Percentiles rank a stretch among this genome's conserved stretches.
Evolutionary conservation across 2,113 vertebrate genomes (phyloP).

Genomic region (Heterotis niloticus): DNA sequence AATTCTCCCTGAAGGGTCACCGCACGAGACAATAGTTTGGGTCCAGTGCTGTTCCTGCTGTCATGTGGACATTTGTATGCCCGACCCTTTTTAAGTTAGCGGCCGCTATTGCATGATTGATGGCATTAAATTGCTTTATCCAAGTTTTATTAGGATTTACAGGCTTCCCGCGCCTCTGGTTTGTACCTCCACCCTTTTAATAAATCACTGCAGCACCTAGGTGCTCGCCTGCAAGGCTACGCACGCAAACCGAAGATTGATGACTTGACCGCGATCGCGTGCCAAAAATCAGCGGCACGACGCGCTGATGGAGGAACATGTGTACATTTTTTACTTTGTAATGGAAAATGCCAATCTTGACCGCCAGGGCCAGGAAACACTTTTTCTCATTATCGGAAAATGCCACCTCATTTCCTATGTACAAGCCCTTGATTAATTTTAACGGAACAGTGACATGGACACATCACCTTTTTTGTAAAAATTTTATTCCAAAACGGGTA

Average conservation of each 20-base stretch:
- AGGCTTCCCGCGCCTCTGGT: conserved; percentile 57
- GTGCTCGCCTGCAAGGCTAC: conserved; percentile 20
- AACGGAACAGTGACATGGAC: conserved; percentile 22
- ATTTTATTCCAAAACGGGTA: not conserved
- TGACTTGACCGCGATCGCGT: conserved; percentile 39
- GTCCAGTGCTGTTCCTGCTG: not conserved
- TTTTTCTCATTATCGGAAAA: conserved; percentile 65
- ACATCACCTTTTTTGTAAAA: not conserved
- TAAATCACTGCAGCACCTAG: conserved; percentile 58
- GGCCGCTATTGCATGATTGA: conserved; percentile 64
- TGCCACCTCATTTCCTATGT: conserved; percentile 63
- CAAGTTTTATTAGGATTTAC: conserved; percentile 72
- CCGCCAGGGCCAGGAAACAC: conserved; percentile 46
- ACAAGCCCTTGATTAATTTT: conserved; percentile 63
- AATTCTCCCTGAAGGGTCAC: conserved; percentile 3
- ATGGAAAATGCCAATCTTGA: conserved; percentile 74
- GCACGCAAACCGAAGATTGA: conserved; percentile 38
- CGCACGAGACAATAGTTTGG: not conserved
- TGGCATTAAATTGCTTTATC: conserved; percentile 75
- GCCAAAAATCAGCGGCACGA: conserved; percentile 38
- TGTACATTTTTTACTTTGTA: conserved; percentile 70
- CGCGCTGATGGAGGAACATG: conserved; percentile 54
- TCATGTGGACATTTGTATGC: not conserved
- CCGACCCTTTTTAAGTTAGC: conserved; percentile 53
- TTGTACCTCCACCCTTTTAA: conserved; percentile 60